Evolutionary conservation across 2,888 invertebrate genomes (phyloP).

Genomic region (Elmis aenea): DNA sequence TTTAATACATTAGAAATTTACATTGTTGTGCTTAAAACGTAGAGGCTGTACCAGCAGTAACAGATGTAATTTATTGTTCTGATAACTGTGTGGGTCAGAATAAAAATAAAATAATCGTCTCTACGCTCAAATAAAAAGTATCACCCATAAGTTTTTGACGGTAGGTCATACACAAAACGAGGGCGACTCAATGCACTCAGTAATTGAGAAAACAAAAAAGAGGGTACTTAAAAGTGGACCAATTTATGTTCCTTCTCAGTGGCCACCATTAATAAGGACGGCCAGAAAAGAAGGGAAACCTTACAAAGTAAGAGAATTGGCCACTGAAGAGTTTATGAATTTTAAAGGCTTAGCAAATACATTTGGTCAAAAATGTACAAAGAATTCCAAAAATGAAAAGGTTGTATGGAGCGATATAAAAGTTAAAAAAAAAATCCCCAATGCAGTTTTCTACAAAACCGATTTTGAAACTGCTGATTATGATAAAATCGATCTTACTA

Average conservation of each 20-base stretch:
- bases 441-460: constrained; percentile 13
- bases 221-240: constrained; percentile 5
- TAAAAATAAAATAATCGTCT: constrained; percentile 5
- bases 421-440: constrained; percentile 9
- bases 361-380: constrained; percentile 1
- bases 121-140: constrained; percentile 3
- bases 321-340: constrained; percentile 6
- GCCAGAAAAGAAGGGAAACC: constrained; percentile 9
- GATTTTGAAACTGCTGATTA: constrained; percentile 5
- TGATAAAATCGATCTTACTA: constrained; percentile 1
- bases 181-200: constrained; percentile 10
- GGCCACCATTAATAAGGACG: constrained; percentile 4
- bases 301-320: constrained; percentile 5
- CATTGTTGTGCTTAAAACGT: too few relatives aligned
- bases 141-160: constrained; percentile 11
- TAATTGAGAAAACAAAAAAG: constrained; percentile 8
- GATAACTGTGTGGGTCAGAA: constrained; percentile 7
- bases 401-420: constrained; percentile 2
- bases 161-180: constrained; percentile 13
- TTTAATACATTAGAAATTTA: too few relatives aligned
- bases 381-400: constrained; percentile 1
- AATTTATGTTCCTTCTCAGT: constrained; percentile 11
- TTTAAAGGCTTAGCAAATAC: constrained; percentile 1
- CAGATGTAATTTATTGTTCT: constrained; percentile 5
- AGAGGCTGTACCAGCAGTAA: constrained; percentile 1